Base-by-base conservation (phyloP, 2,888 invertebrate species). In the Lithophane leautieri region DNA sequence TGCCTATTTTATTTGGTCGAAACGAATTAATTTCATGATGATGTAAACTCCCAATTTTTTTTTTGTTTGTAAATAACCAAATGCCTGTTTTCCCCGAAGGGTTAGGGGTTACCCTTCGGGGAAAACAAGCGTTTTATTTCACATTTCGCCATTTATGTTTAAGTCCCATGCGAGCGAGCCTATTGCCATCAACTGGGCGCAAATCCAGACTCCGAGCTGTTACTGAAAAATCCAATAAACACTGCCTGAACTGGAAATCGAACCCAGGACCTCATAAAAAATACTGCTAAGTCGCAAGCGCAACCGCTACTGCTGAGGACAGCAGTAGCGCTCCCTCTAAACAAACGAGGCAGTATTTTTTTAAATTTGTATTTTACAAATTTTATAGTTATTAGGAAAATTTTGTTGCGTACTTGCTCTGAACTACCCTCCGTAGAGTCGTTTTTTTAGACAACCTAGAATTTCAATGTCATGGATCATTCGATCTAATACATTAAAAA, bases 381-480 rank as follows among this genome's bases (percentile, higher is more conserved):
- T 40, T n/a, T 40, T 25, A 25, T 16, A 19, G 44, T 19, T 42
- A n/a, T 9, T 42, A 3, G n/a, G 63, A 69, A 6, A 28, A 22
- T 14, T 25, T 9, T 1, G 1, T 7, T 22, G 9, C 40, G n/a
- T 54, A 19, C 12, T 19, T 62, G 14, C 19, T 42, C n/a, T 14
- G 19, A 25, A 54, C 25, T 12, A 47, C 1, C 54, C 28, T n/a
- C 8, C 12, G 4, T 14, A 34, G n/a, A 50, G 22, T 74, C 69
- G 63, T 82, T 82, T 71, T 71, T 70, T 67, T 80, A 76, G 56
- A 79, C 74, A 83, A 70, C 73, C 81, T 81, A 77, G 14, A 25
- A 50, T 61, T 77, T 71, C 68, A 77, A 71, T 74, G 70, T 75
- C 60, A 79, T 72, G 9, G 71, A 79, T 76, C 83, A 73, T 71